Conservation (phyloP, 2,888 invertebrate genomes). For the Agriopis aurantiaria region DNA sequence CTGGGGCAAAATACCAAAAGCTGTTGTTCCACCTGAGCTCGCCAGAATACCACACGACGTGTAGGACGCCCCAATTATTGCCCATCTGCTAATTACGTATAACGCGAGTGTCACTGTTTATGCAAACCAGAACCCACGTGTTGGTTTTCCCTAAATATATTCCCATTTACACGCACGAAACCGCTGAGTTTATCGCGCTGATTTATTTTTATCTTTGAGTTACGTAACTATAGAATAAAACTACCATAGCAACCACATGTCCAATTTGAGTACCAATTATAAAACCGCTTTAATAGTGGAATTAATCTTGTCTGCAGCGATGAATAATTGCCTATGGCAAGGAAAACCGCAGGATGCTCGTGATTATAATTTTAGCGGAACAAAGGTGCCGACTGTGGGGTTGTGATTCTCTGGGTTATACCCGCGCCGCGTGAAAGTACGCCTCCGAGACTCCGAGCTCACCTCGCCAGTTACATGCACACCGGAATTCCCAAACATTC, state of each 20-base stretch:
- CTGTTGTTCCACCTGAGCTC: not conserved
- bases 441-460: constrained; percentile 43
- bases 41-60: constrained; percentile 31
- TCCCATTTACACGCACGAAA: not conserved
- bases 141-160: constrained; percentile 50
- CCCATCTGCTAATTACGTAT: constrained; percentile 45
- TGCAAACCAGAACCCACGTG: constrained; percentile 43
- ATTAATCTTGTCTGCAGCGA: not conserved
- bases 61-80: constrained; percentile 62
- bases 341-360: constrained; percentile 54
- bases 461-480: constrained; percentile 48
- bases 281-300: not conserved
- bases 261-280: not conserved
- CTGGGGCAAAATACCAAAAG: not conserved
- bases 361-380: constrained; percentile 11
- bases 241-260: not conserved
- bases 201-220: constrained; percentile 7
- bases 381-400: constrained; percentile 10
- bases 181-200: constrained; percentile 8
- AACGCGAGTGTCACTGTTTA: constrained; percentile 46
- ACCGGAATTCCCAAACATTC: constrained; percentile 66
- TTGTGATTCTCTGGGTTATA: constrained; percentile 58
- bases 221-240: constrained; percentile 8
- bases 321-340: constrained; percentile 35
- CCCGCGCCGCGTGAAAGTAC: constrained; percentile 68